A percentile compares a stretch with the other conserved stretches of the same genome.
Evolutionary conservation across 2,113 vertebrate genomes (phyloP).

Genomic region (Perca flavescens): DNA sequence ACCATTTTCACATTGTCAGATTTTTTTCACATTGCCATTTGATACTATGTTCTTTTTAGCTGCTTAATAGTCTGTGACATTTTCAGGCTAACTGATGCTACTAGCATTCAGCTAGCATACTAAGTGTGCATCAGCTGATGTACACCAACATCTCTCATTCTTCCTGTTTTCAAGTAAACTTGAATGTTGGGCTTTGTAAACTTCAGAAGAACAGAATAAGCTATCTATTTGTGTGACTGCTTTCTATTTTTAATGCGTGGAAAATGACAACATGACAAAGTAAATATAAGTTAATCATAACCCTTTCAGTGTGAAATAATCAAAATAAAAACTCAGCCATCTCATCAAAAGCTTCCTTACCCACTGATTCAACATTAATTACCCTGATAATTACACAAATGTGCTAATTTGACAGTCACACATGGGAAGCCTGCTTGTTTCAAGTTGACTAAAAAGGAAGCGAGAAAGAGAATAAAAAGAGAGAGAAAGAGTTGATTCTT

Average conservation of each 20-base stretch:
- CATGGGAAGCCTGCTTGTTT: conserved; percentile 35
- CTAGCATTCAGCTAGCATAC: background rate
- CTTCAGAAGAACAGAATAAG: background rate
- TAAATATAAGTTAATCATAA: conserved; percentile 2
- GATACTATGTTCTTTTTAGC: background rate
- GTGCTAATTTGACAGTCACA: conserved; percentile 52
- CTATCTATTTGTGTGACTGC: background rate
- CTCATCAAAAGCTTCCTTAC: conserved; percentile 34
- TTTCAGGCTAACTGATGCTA: background rate
- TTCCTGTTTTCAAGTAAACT: background rate
- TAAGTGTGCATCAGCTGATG: background rate
- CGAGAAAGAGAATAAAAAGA: background rate
- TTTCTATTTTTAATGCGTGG: background rate
- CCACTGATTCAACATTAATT: conserved; percentile 48
- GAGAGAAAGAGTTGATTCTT: conserved; percentile 18
- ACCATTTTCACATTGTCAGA: background rate
- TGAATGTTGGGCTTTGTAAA: background rate
- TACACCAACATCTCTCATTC: background rate
- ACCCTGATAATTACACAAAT: conserved; percentile 60
- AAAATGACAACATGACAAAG: background rate
- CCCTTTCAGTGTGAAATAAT: conserved; percentile 7
- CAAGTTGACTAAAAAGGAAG: conserved; percentile 17
- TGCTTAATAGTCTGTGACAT: background rate
- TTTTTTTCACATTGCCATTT: background rate
- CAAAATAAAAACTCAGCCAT: conserved; percentile 36